These are phyloP conservation scores for Crenuchus spilurus DNA, from an alignment of 2,797 vertebrate genomes.

Conservation along the genomic window DNA sequence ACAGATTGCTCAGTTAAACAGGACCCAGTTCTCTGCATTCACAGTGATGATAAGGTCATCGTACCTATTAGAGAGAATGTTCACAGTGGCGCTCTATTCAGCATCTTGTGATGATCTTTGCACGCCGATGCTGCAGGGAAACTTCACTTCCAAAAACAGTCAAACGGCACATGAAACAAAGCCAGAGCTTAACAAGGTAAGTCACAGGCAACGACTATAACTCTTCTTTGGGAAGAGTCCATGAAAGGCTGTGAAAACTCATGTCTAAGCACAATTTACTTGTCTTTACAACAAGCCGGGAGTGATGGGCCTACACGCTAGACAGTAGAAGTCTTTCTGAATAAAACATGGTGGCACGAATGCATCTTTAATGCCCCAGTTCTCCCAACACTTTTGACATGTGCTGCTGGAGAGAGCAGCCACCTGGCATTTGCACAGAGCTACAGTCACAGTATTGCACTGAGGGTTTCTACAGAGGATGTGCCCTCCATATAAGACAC, in stretches of 20 bases:
- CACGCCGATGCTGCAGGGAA: neutral
- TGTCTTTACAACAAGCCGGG: neutral
- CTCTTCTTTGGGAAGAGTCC: neutral
- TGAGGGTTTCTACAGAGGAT: neutral
- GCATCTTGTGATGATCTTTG: neutral
- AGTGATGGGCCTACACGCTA: constrained; percentile 6
- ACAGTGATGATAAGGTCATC: neutral
- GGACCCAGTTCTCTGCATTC: neutral
- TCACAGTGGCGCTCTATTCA: neutral
- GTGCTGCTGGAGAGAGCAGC: neutral
- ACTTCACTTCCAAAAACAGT: neutral
- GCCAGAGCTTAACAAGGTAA: neutral
- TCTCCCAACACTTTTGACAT: constrained; percentile 36
- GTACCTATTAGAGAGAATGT: neutral
- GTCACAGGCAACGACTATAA: neutral
- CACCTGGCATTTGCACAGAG: neutral
- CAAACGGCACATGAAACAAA: neutral
- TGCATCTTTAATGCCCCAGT: constrained; percentile 48
- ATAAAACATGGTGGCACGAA: constrained; percentile 44
- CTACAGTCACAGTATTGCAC: neutral
- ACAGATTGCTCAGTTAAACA: neutral
- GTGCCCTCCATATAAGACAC: no score
- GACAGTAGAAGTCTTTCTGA: constrained; percentile 26
- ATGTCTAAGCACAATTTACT: constrained; percentile 22
- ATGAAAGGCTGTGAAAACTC: constrained; percentile 1